Evolutionary conservation across 1,140 invertebrate genomes (phyloP), one percentile per base, ranked within the genome.

Genomic region (Saccostrea glomerata): DNA sequence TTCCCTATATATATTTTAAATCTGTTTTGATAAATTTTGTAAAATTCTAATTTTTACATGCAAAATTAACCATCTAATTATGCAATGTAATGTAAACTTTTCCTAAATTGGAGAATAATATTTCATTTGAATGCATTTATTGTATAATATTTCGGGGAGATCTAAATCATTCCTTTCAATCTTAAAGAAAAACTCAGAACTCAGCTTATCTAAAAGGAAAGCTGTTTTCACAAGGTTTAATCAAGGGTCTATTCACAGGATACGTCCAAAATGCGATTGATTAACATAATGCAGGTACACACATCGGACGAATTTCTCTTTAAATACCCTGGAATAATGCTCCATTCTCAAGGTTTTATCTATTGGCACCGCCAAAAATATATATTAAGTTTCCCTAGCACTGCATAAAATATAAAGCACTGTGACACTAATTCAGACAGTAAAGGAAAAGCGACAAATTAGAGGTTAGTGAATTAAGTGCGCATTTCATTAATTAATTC

Each of bases 181-280:
- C 30, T 47, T 47, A 47, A 47, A 47, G 5, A 47, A 47, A 47
- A 47, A 47, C 47, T 47, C 9, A 47, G 6, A 9, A 47, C 9
- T 47, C 25, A 5, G 15, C 70, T 30, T 77, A 77, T 77, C 70
- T 77, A 36, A 13, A 7, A 36, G 30, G 58, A 25, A 36, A 30
- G 25, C 70, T 77, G 70, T 77, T 77, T 77, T 77, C 70, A 77
- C 30, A 77, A 77, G 70, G 70, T 77, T 36, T 73, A 73, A 7
- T 30, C 66, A 30, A 17, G 20, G 58, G 20, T 60, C 58, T 60
- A 30, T 77, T 77, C 70, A 77, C 60, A 63, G 17, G 17, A 63
- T 20, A 63, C 58, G 25, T 30, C 70, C 23, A 36, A 30, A 15
- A 25, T 30, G 23, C 70, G 70, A 77, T 77, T 77, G 70, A 77